A percentile compares a stretch with the other conserved stretches of the same genome.
Evolutionary conservation across 2,113 vertebrate species (phyloP).

Genomic region (Oostethus manadensis): DNA sequence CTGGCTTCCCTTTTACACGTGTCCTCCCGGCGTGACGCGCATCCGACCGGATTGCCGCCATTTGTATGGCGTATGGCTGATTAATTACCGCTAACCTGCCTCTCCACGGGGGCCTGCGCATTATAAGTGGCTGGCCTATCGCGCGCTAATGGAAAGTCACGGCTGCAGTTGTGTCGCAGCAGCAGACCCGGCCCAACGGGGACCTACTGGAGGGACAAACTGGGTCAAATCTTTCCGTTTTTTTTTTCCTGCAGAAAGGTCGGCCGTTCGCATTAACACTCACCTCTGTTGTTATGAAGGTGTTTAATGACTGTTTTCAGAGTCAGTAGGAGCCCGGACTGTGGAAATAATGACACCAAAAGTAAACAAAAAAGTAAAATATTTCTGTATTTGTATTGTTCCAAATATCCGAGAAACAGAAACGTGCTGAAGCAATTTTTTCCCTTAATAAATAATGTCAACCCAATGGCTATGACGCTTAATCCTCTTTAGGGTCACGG

Average conservation of each 20-base stretch:
- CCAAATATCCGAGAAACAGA: no score
- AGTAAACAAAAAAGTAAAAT: no score
- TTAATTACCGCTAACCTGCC: constrained; percentile 53
- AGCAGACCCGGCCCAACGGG: constrained; percentile 10
- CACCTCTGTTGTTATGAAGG: neutral
- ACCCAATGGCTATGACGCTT: no score
- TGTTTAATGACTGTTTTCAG: neutral
- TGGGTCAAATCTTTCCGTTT: constrained; percentile 34
- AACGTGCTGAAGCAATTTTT: no score
- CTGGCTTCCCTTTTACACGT: no score
- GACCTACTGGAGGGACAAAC: constrained; percentile 22
- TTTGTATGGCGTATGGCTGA: constrained; percentile 18
- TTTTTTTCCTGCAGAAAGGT: constrained; percentile 4
- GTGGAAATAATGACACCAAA: neutral
- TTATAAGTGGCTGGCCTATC: constrained; percentile 36
- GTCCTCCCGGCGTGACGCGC: no score
- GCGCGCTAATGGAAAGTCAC: constrained; percentile 35
- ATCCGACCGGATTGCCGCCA: no score
- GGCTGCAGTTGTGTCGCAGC: constrained; percentile 10
- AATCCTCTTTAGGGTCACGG: no score
- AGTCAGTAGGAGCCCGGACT: neutral
- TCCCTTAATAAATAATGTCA: no score
- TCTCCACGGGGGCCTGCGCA: constrained; percentile 36
- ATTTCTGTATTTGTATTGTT: no score
- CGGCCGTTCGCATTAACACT: neutral